A percentile compares a stretch with the other conserved stretches of the same genome.
Conservation (phyloP, 2,113 vertebrate genomes). For the Apteryx owenii region DNA sequence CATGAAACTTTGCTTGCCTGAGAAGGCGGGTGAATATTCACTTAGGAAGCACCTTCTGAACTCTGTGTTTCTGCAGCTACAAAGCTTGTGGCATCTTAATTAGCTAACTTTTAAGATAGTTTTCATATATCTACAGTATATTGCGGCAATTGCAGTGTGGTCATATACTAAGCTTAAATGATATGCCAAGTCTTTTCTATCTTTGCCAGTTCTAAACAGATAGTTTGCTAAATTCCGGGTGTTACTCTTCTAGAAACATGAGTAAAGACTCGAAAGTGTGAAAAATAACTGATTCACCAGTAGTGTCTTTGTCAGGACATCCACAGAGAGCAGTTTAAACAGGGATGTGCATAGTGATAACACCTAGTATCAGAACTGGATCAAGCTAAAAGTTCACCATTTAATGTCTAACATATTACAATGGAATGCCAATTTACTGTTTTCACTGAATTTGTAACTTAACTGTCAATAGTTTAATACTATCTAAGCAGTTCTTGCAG, state of each 20-base stretch:
- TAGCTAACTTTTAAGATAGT: not conserved
- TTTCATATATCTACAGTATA: not conserved
- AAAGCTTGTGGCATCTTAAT: not conserved
- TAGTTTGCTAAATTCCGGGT: not conserved
- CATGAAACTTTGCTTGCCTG: not conserved
- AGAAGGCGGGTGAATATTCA: slow-evolving; percentile 2
- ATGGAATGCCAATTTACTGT: not conserved
- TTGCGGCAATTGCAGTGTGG: not conserved
- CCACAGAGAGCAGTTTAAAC: not conserved
- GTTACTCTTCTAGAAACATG: not conserved
- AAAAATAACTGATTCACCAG: not conserved
- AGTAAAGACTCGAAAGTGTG: not conserved
- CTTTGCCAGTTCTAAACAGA: not conserved
- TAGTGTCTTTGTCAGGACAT: not conserved
- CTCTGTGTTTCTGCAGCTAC: not conserved
- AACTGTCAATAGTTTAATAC: not conserved
- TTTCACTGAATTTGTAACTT: not conserved
- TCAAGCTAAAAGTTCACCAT: not conserved
- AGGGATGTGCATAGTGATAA: accelerated
- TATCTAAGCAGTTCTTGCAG: not conserved
- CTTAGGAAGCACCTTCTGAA: not conserved
- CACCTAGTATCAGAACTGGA: not conserved
- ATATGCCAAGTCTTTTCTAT: not conserved
- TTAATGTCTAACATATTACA: not conserved
- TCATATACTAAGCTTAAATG: not conserved